phyloP scores from a whole-genome alignment of 2,113 vertebrate genomes.

The Sapajus apella region DNA sequence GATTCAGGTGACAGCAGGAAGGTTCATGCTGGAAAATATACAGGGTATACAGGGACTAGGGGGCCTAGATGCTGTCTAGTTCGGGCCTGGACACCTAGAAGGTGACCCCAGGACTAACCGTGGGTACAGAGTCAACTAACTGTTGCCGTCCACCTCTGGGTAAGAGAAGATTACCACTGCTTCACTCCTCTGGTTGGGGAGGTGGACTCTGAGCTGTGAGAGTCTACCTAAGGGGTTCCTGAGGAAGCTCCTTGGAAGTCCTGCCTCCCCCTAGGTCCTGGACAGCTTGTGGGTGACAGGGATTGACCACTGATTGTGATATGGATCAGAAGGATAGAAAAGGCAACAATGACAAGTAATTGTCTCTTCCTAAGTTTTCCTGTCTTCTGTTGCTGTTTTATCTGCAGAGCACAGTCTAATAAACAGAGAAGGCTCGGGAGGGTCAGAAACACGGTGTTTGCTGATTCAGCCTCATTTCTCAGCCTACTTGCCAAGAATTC shows the following conservation, averaged over 20 bases:
- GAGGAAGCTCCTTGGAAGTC: background rate
- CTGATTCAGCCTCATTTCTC: background rate
- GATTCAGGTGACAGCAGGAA: background rate
- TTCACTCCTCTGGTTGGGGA: background rate
- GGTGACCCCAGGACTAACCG: background rate
- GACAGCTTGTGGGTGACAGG: background rate
- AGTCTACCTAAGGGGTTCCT: background rate
- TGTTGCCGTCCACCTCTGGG: background rate
- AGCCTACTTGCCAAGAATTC: background rate
- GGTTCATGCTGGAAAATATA: background rate
- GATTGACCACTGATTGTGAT: background rate
- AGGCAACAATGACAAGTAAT: background rate
- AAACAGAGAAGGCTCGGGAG: background rate
- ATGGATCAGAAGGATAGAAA: background rate
- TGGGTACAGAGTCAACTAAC: background rate
- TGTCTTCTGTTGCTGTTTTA: background rate
- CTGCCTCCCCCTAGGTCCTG: background rate
- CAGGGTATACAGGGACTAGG: background rate
- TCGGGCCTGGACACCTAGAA: background rate
- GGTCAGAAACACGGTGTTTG: background rate
- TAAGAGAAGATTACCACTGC: background rate
- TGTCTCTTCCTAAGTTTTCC: background rate
- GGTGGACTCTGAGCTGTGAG: background rate
- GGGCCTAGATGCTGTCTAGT: accelerated
- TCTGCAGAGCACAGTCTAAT: background rate